phyloP scores from a whole-genome alignment of 1,140 invertebrate species.

The Planococcus citri region DNA sequence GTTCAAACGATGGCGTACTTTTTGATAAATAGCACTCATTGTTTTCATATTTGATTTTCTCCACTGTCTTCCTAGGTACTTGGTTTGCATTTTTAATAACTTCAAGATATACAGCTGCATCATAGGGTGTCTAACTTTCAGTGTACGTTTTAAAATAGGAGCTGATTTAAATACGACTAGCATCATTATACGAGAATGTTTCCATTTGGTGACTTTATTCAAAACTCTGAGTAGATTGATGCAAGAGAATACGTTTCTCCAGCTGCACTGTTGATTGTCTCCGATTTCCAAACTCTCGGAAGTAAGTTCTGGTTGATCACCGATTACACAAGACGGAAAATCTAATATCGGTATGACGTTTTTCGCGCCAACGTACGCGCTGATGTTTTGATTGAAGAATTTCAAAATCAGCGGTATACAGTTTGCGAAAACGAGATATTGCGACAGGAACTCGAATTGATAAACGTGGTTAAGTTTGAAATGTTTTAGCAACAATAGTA shows the following conservation, averaged over 20 bases:
- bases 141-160: constrained; percentile 89
- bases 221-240: constrained; percentile 93
- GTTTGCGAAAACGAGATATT: constrained; percentile 98
- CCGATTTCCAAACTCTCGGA: constrained; percentile 85
- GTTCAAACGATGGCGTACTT: constrained; percentile 85
- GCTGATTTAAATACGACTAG: constrained; percentile 98
- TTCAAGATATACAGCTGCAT: constrained; percentile 98
- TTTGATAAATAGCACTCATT: constrained; percentile 97
- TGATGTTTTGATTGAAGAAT: constrained; percentile 98
- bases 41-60: constrained; percentile 99
- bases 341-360: constrained; percentile 90
- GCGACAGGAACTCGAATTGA: constrained; percentile 98
- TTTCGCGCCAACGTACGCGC: constrained; percentile 87
- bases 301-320: constrained; percentile 87
- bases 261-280: constrained; percentile 77
- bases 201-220: constrained; percentile 99
- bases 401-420: constrained; percentile 97
- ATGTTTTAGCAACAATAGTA: constrained; percentile 89
- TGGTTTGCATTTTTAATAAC: constrained; percentile 98
- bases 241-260: constrained; percentile 96
- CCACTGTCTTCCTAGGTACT: constrained; percentile 98
- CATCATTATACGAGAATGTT: constrained; percentile 99
- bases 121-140: constrained; percentile 92
- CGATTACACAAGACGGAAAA: constrained; percentile 92
- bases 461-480: constrained; percentile 99